Base-by-base conservation (phyloP, 2,797 vertebrate species). In the Acanthis flammea region DNA sequence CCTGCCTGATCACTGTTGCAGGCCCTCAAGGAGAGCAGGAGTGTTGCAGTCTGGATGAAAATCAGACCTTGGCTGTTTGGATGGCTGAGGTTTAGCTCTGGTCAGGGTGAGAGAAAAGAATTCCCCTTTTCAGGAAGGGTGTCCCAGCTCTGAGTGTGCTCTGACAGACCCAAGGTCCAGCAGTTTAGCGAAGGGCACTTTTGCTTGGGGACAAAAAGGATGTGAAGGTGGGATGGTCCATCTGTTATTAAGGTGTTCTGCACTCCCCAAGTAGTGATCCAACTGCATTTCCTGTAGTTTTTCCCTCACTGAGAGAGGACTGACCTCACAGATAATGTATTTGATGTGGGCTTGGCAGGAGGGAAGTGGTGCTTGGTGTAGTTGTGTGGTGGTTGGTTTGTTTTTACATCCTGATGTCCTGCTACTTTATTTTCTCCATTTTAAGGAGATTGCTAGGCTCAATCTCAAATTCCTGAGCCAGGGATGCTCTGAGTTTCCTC, bases 211-310 rank as follows among this genome's bases (percentile, higher is more conserved):
- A 7, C 25, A 57, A 27, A 37, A 24, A 17, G 31, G 1, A 11
- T 37, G 37, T n/a, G 51, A 54, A 37, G 31, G 33, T 72, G 75
- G 45, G 21, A 3, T 33, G 76, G 79, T 21, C 45, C 18, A 10
- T 27, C 12, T 78, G 19, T 63, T 51, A 6, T 2, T 25, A n/a
- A 58, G 54, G 12, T 18, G 18, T 19, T 53, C 19, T 74, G 7
- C 9, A 0, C 37, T 74, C 13, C 27, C 7, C 7, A 12, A 31
- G 45, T 0, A 51, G 19, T 9, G 33, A 4, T 35, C 15, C 16
- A 72, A 3, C 31, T 50, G 12, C 8, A 30, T 37, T 85, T 31
- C 14, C 19, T 81, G 25, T 7, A 10, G 10, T 5, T 55, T 86
- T 63, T 0, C 6, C 23, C 47, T 33, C 23, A 1, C 19, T 48